Evolutionary conservation across 2,113 vertebrate genomes (phyloP), one percentile per base, ranked within the genome.

Genomic region (Myrmecobius fasciatus): DNA sequence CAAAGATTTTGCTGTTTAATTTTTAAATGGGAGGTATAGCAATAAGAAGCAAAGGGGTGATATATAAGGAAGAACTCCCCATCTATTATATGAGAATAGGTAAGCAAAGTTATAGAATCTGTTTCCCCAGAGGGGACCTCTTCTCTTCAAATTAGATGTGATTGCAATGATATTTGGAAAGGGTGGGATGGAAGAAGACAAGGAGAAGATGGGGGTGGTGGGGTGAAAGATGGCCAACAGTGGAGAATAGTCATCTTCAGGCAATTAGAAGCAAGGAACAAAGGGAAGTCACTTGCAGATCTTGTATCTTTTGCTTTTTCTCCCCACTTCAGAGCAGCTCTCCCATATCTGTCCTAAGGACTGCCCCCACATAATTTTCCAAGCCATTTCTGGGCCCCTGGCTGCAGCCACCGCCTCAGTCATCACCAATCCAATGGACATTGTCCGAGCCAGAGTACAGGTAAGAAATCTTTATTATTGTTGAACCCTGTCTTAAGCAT

Each of bases 341-440:
- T 99, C 99, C 0, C 95, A 98, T 97, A 22, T 99, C 97, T 99
- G 99, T 20, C 99, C 99, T 0, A 99, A 98, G 36, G 98, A 99
- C 92, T 99, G 99, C 94, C 99, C 99, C 14, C 99, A 99, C 97
- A 99, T 99, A 95, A 98, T 99, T 46, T 98, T 99, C 91, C 99
- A 99, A 97, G 99, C 99, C 0, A 95, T 99, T 88, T 99, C 99
- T 0, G 99, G 99, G 94, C 99, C 99, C 0, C 98, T 99, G 89
- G 99, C 99, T 0, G 99, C 99, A 6, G 99, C 99, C 0, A 99
- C 99, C 0, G 99, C 99, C 53, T 99, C 99, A 93, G 99, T 99
- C 24, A 99, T 99, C 98, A 99, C 99, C 98, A 99, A 99, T 96
- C 99, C 99, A 54, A 99, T 99, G 99, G 99, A 99, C 8, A 99